Evolutionary conservation across 2,797 vertebrate genomes (phyloP).

Genomic region (Scarus forsteni): DNA sequence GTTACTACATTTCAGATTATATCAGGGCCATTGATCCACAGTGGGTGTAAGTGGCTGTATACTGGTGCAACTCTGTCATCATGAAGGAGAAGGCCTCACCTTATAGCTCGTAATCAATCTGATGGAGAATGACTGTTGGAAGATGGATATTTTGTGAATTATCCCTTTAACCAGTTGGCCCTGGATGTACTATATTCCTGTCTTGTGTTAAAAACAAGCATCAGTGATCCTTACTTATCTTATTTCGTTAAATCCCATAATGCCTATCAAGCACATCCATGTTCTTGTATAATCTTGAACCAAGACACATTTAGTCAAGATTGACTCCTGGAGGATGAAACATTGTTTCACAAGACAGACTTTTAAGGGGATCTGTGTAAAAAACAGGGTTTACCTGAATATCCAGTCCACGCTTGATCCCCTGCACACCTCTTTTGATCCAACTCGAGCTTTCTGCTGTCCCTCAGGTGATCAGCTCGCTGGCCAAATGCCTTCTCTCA

Average conservation of each 20-base stretch:
- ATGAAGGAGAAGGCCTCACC: not conserved
- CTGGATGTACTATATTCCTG: not conserved
- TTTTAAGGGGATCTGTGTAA: conserved; percentile 34
- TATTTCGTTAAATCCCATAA: conserved; percentile 3
- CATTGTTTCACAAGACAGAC: conserved; percentile 14
- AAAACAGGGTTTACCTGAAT: conserved; percentile 41
- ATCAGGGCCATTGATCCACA: too few relatives aligned
- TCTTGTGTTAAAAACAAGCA: conserved; percentile 13
- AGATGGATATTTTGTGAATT: not conserved
- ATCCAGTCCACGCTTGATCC: conserved; percentile 38
- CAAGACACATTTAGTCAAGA: not conserved
- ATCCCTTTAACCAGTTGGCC: not conserved
- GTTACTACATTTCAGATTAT: too few relatives aligned
- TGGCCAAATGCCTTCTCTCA: conserved; percentile 41
- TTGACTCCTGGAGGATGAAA: conserved; percentile 18
- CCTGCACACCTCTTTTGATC: conserved; percentile 42
- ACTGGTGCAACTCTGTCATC: not conserved
- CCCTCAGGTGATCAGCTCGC: conserved; percentile 40
- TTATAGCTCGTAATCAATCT: not conserved
- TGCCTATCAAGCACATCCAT: conserved; percentile 4
- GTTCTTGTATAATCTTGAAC: not conserved
- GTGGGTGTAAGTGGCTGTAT: too few relatives aligned
- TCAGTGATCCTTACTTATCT: not conserved
- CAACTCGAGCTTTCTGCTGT: conserved; percentile 11
- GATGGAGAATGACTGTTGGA: not conserved